Base-by-base conservation (phyloP, 2,113 vertebrate genomes). In the Misgurnus mizolepis region DNA sequence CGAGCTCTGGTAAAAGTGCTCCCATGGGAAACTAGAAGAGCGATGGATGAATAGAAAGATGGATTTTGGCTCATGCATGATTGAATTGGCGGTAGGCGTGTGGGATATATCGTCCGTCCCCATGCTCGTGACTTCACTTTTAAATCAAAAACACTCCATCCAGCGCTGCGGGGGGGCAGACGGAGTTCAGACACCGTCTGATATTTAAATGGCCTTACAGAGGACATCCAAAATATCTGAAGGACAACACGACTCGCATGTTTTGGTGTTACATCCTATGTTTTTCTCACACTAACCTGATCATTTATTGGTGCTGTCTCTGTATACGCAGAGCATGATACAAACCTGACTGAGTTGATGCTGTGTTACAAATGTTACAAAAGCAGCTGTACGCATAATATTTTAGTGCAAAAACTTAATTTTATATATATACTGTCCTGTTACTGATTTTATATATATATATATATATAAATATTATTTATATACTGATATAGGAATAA, bases 271-370 rank as follows among this genome's bases (percentile, higher is more conserved):
- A 41, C 50, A 12, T 34, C 5, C 47, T 50, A 34, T 69, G 22
- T 34, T 50, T 5, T 68, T 11, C 66, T 49, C 1, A 12, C 18
- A 6, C 5, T 0, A 34, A 55, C 22, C 22, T 50, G 53, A 3
- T 70, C 4, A 10, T 70, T 55, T 34, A 4, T 7, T 14, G 14
- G 8, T 17, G 22, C 1, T 53, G 5, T 58, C 81, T 81, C 81
- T 80, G 79, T 66, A 34, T 34, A 34, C 3, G 3, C 27, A 34
- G 27, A 34, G 2, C 27, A 34, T 34, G 27, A 56, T 27, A 45
- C 69, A 83, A 81, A 9, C 41, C n/a, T 60, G 76, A 70, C 71
- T 77, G 56, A 81, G 50, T 9, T 74, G 60, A 14, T 69, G 50
- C 76, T 64, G 85, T 80, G 85, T 83, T 74, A 34, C 27, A 34